Conservation (phyloP, 1,140 invertebrate genomes). For the Holotrichia oblita region DNA sequence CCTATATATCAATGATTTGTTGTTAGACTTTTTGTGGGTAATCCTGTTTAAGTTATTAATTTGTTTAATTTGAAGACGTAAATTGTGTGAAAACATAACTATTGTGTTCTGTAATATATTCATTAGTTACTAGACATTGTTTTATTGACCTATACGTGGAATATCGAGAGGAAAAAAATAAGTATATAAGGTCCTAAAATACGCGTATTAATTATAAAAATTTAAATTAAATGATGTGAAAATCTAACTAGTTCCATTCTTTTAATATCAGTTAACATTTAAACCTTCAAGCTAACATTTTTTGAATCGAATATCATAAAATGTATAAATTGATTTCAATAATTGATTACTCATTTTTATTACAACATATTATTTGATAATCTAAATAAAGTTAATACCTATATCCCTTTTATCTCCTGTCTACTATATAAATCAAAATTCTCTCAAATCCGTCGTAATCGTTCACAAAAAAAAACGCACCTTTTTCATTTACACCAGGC, state of each 20-base stretch:
- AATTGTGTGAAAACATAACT: too few relatives aligned
- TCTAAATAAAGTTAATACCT: slow-evolving; percentile 15
- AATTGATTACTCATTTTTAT: not conserved
- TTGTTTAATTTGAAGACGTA: too few relatives aligned
- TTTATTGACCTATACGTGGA: too few relatives aligned
- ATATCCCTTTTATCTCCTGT: slow-evolving; percentile 7
- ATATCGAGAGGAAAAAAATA: too few relatives aligned
- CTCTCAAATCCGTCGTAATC: not conserved
- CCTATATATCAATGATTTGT: too few relatives aligned
- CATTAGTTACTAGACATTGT: too few relatives aligned
- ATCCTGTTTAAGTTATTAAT: too few relatives aligned
- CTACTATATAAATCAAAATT: slow-evolving; percentile 3
- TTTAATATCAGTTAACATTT: not conserved
- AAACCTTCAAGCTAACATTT: not conserved
- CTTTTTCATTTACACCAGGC: not conserved
- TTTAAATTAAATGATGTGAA: not conserved
- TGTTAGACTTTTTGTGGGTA: too few relatives aligned
- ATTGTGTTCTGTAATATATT: too few relatives aligned
- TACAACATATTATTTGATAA: not conserved
- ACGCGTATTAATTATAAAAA: too few relatives aligned
- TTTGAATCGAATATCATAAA: not conserved
- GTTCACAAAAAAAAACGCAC: not conserved
- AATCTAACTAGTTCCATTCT: not conserved
- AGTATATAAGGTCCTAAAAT: too few relatives aligned
- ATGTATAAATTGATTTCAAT: not conserved